These are phyloP conservation scores for Himantopus leucocephalus DNA, from an alignment of 2,113 vertebrate genomes.

Conservation along the genomic window DNA sequence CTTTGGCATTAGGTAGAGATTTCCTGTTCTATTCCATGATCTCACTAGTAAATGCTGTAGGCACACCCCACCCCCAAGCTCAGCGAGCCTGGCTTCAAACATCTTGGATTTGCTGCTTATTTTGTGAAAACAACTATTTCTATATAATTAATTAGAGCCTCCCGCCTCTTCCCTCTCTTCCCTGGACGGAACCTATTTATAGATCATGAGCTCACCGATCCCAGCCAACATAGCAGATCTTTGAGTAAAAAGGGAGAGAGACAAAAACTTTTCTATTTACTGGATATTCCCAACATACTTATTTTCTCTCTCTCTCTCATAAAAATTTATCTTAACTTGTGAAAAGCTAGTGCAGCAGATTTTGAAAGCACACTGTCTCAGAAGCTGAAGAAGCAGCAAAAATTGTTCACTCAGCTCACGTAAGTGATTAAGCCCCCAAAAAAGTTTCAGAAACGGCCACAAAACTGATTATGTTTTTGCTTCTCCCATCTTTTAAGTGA, in stretches of 20 bases:
- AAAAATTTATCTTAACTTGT: neutral
- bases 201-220: slow-evolving; percentile 18
- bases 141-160: slow-evolving; percentile 22
- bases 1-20: slow-evolving; percentile 54
- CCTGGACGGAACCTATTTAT: slow-evolving; percentile 26
- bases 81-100: neutral
- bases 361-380: neutral
- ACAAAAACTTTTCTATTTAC: neutral
- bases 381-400: neutral
- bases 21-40: slow-evolving; percentile 65
- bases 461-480: neutral
- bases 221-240: neutral
- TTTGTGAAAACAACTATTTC: slow-evolving; percentile 34
- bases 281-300: neutral
- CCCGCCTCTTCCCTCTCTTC: neutral
- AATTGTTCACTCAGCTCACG: neutral
- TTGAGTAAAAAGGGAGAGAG: neutral
- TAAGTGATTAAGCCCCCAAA: neutral
- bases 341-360: neutral
- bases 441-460: neutral
- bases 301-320: neutral
- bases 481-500: neutral
- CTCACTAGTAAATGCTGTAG: slow-evolving; percentile 48
- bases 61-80: neutral
- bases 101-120: slow-evolving; percentile 19